Conservation (phyloP, 2,888 invertebrate genomes). For the Amphipyra berbera region DNA sequence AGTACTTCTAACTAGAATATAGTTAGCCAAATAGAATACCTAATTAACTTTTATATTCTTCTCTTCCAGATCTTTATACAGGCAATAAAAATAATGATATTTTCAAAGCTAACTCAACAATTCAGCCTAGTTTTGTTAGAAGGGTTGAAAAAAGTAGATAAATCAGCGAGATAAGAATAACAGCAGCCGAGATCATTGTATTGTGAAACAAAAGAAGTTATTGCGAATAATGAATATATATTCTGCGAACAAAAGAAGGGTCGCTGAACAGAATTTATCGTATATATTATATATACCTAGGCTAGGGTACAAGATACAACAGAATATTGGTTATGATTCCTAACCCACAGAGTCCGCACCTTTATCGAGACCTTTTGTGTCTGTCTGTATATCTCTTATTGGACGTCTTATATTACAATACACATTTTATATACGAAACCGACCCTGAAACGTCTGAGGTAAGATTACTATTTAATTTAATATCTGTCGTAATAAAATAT, state of each 20-base stretch:
- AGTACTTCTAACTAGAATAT: too few relatives aligned
- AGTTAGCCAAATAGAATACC: not conserved
- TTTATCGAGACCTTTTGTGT: slow-evolving; percentile 29
- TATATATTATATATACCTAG: not conserved
- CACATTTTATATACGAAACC: slow-evolving; percentile 12
- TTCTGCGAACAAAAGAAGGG: slow-evolving; percentile 48
- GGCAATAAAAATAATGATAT: slow-evolving; percentile 16
- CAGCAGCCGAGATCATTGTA: slow-evolving; percentile 43
- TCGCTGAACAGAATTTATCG: slow-evolving; percentile 31
- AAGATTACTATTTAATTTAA: slow-evolving; percentile 13
- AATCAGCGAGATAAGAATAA: slow-evolving; percentile 40
- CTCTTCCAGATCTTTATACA: not conserved
- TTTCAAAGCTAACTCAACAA: slow-evolving; percentile 17
- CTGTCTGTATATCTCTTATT: slow-evolving; percentile 17
- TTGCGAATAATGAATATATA: slow-evolving; percentile 60
- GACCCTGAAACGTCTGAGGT: slow-evolving; percentile 11
- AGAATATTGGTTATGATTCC: slow-evolving; percentile 24
- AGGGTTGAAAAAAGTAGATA: slow-evolving; percentile 37
- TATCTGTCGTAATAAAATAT: slow-evolving; percentile 5
- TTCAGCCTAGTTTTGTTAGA: slow-evolving; percentile 6
- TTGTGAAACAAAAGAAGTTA: slow-evolving; percentile 57
- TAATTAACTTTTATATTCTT: not conserved
- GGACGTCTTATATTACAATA: slow-evolving; percentile 18
- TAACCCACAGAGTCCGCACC: slow-evolving; percentile 1
- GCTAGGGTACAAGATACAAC: slow-evolving; percentile 1